These are phyloP conservation scores for Dipodomys spectabilis DNA, from an alignment of 2,113 vertebrate species.

Conservation along the genomic window DNA sequence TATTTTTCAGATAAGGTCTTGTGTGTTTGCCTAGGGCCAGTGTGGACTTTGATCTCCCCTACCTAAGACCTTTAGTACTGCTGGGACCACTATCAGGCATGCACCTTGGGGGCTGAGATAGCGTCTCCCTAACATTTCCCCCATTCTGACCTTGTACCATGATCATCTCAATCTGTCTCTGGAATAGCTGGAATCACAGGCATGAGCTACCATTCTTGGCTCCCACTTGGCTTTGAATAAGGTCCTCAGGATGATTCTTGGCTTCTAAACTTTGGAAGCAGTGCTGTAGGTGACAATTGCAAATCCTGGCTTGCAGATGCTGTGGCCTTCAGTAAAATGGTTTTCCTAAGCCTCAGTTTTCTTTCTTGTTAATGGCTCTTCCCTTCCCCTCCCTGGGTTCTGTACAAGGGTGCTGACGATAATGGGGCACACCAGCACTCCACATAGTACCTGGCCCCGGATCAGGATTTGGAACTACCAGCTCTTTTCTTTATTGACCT, in stretches of 20 bases:
- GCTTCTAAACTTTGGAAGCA: not conserved
- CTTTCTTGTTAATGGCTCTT: not conserved
- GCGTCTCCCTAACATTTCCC: too few species aligned
- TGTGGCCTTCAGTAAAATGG: not conserved
- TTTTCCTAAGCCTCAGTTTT: constrained; percentile 34
- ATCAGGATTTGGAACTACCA: not conserved
- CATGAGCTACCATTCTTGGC: too few species aligned
- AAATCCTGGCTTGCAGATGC: not conserved
- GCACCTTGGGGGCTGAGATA: too few species aligned
- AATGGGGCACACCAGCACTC: not conserved
- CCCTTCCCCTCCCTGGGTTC: not conserved
- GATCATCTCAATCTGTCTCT: not conserved
- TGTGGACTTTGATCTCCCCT: too few species aligned
- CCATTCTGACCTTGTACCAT: too few species aligned
- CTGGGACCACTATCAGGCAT: too few species aligned
- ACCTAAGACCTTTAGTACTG: too few species aligned
- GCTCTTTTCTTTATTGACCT: not conserved
- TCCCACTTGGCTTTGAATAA: not conserved
- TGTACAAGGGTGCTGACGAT: not conserved
- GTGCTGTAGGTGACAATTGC: not conserved
- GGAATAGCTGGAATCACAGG: not conserved
- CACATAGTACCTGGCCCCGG: not conserved
- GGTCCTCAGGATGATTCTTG: not conserved
- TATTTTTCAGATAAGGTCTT: too few species aligned
- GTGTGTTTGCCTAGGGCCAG: too few species aligned